Conservation (phyloP, 2,888 invertebrate species). For the Isoperla grammatica region DNA sequence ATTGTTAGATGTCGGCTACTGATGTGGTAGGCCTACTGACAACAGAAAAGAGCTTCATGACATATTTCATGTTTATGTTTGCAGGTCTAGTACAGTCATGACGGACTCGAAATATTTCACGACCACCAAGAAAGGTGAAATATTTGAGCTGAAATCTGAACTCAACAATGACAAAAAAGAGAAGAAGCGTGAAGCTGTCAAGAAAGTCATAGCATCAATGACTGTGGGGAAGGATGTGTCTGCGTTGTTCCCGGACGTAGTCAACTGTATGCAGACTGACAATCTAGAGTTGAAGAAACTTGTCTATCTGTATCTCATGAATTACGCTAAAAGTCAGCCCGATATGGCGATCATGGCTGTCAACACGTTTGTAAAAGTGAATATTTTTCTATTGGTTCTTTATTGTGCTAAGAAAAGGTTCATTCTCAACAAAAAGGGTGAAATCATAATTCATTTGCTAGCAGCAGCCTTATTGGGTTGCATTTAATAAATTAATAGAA, state of each 20-base stretch:
- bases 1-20: too few species aligned
- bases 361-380: slow-evolving; percentile 98
- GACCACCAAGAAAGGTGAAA: slow-evolving; percentile 99
- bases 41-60: too few species aligned
- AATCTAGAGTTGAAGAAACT: slow-evolving; percentile 97
- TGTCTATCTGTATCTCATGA: slow-evolving; percentile 98
- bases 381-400: slow-evolving; percentile 23
- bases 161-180: slow-evolving; percentile 99
- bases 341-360: slow-evolving; percentile 99
- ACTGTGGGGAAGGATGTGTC: slow-evolving; percentile 99
- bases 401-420: too few species aligned
- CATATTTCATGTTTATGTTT: too few species aligned
- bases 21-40: too few species aligned
- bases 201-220: slow-evolving; percentile 99
- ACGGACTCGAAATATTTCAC: slow-evolving; percentile 99
- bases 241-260: slow-evolving; percentile 97
- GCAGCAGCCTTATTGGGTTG: too few species aligned
- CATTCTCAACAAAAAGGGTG: too few species aligned
- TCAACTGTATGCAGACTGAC: slow-evolving; percentile 99
- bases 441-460: too few species aligned
- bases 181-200: slow-evolving; percentile 98
- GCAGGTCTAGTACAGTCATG: slow-evolving; percentile 53
- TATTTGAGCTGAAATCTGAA: slow-evolving; percentile 98
- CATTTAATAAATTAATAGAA: too few species aligned
- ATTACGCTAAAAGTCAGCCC: slow-evolving; percentile 99